Conservation (phyloP, 2,113 vertebrate species). For the Actenoides hombroni region DNA sequence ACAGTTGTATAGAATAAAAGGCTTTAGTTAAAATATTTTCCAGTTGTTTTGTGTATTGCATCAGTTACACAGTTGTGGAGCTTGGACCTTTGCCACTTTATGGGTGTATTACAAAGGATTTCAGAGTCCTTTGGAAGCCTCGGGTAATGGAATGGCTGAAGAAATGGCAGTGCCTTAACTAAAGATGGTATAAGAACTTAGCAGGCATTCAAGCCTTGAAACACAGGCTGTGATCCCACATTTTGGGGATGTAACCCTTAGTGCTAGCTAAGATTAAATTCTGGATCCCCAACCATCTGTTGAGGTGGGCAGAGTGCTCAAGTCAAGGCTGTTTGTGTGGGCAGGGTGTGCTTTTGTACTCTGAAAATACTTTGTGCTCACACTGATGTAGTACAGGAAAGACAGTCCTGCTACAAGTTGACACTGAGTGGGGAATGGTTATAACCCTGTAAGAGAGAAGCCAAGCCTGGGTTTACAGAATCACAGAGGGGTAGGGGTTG, state of each 20-base stretch:
- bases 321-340: fast-evolving
- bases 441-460: background rate
- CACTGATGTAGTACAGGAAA: background rate
- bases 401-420: too few relatives aligned
- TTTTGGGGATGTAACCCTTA: too few relatives aligned
- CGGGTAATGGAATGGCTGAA: background rate
- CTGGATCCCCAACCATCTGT: too few relatives aligned
- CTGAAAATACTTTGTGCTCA: fast-evolving
- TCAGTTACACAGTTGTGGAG: background rate
- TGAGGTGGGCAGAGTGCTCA: background rate
- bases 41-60: background rate
- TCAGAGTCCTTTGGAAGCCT: background rate
- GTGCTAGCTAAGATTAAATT: too few relatives aligned
- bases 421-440: background rate
- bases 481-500: background rate
- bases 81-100: background rate
- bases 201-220: background rate
- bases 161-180: background rate
- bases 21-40: constrained; percentile 75
- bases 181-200: background rate
- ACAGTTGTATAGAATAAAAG: constrained; percentile 81
- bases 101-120: background rate
- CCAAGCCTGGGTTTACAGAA: background rate
- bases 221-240: background rate
- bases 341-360: background rate